phyloP scores from a whole-genome alignment of 1,140 invertebrate genomes.

The Polyergus mexicanus region DNA sequence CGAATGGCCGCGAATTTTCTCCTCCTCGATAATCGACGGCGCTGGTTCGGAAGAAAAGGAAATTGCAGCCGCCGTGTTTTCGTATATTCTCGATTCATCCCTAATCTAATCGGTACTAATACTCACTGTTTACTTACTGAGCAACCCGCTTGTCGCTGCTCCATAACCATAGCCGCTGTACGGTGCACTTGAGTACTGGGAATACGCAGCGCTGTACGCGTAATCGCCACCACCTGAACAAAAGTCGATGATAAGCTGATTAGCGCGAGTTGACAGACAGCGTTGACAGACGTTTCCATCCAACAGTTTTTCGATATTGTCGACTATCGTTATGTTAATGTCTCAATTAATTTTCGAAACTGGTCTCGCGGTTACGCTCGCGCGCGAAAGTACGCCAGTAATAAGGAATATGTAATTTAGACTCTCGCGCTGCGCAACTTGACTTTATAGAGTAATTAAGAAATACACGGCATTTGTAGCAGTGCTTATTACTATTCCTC shows the following conservation, averaged over 20 bases:
- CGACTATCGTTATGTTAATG: background rate
- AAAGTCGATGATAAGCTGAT: conserved; percentile 67
- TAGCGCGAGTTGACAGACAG: conserved; percentile 44
- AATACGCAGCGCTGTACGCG: conserved; percentile 91
- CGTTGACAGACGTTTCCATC: background rate
- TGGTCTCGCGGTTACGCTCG: background rate
- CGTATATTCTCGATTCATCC: conserved; percentile 73
- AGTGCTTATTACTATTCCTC: background rate
- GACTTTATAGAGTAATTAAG: background rate
- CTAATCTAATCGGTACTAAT: conserved; percentile 87
- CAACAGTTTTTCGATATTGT: background rate
- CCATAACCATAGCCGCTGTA: conserved; percentile 92
- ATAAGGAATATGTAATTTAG: background rate
- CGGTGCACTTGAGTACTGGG: conserved; percentile 90
- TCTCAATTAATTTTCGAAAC: conserved; percentile 24
- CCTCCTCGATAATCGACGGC: background rate
- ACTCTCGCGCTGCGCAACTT: background rate
- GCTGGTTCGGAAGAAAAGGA: background rate
- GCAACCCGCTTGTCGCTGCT: conserved; percentile 90
- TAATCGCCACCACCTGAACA: conserved; percentile 90
- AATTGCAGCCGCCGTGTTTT: conserved; percentile 1
- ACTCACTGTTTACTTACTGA: conserved; percentile 94
- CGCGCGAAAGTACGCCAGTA: conserved; percentile 8
- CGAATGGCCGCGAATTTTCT: background rate
- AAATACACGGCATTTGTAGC: background rate